phyloP scores from a whole-genome alignment of 2,888 invertebrate genomes.

The Catocala fraxini region DNA sequence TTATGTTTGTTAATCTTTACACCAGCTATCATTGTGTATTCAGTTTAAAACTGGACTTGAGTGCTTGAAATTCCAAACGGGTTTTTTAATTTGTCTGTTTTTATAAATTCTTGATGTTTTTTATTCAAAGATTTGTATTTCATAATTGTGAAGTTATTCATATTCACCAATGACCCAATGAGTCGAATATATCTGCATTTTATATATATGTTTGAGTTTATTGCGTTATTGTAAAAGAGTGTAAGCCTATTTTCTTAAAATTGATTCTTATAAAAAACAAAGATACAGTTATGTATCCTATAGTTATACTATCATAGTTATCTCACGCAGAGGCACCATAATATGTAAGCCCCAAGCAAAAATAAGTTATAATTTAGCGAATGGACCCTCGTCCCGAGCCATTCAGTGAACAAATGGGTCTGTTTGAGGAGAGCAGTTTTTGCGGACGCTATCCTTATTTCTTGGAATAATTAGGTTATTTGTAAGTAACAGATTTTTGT shows the following conservation, averaged over 20 bases:
- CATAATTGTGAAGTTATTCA: background rate
- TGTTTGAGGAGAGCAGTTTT: constrained; percentile 69
- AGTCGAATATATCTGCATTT: background rate
- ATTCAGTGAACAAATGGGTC: constrained; percentile 69
- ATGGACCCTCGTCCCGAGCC: constrained; percentile 65
- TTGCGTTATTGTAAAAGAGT: too few species aligned
- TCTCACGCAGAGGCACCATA: constrained; percentile 35
- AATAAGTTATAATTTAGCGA: constrained; percentile 71
- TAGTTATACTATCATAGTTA: constrained; percentile 22
- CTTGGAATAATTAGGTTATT: constrained; percentile 59
- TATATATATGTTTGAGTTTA: background rate
- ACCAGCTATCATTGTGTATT: constrained; percentile 4
- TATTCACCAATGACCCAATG: too few species aligned
- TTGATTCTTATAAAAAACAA: too few species aligned
- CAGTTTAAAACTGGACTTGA: constrained; percentile 9
- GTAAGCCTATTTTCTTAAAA: too few species aligned
- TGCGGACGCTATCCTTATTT: constrained; percentile 66
- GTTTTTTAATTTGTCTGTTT: constrained; percentile 18
- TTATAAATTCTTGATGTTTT: constrained; percentile 2
- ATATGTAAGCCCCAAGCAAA: constrained; percentile 53
- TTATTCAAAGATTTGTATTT: background rate
- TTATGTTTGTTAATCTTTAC: constrained; percentile 7
- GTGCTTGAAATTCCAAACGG: constrained; percentile 15
- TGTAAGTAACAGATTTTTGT: constrained; percentile 44
- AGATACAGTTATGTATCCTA: background rate